Base-by-base conservation (phyloP, 1,140 invertebrate genomes). In the Ptiloglossa arizonensis region DNA sequence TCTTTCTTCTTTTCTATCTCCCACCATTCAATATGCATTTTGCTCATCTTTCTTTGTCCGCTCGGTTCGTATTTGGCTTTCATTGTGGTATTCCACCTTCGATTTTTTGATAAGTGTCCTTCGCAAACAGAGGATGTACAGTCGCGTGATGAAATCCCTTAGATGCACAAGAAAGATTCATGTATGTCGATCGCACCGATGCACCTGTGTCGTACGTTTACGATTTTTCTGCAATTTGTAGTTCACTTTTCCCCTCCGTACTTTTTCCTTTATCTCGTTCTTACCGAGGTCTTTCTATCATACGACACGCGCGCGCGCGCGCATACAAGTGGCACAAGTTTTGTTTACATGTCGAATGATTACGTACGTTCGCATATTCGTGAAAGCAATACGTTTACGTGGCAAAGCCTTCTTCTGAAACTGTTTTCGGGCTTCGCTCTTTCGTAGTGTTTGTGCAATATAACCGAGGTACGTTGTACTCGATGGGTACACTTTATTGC, bases 51-150 rank as follows among this genome's bases (percentile, higher is more conserved):
- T 41, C 71, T 74, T 74, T 74, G 71, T 67, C 50, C 62, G 46
- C 35, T 54, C 71, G 19, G 48, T 44, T 74, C 71, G 27, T 44
- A 73, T 54, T 74, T 66, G 62, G 71, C 71, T 74, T 68, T 75
- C 46, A 11, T 76, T 69, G 41, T 68, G 38, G 35, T 32, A 48
- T 29, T 11, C 66, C 66, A 69, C 41, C 54, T 66, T 76, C 32
- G 50, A 41, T 69, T 76, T 71, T 75, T 69, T 69, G 24, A 69
- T 57, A 69, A 69, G 41, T 60, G 66, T 19, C 54, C 29, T 41
- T 59, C 44, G 73, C 59, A 59, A 56, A 69, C 72, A 67, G 63
- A 57, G 72, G 72, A 75, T 68, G 64, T 54, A 69, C 66, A 69
- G 19, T 24, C 50, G 63, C 73, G 73, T 41, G 38, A 8, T 38